Base-by-base conservation (phyloP, 2,888 invertebrate species). In the Chloromyia formosa region DNA sequence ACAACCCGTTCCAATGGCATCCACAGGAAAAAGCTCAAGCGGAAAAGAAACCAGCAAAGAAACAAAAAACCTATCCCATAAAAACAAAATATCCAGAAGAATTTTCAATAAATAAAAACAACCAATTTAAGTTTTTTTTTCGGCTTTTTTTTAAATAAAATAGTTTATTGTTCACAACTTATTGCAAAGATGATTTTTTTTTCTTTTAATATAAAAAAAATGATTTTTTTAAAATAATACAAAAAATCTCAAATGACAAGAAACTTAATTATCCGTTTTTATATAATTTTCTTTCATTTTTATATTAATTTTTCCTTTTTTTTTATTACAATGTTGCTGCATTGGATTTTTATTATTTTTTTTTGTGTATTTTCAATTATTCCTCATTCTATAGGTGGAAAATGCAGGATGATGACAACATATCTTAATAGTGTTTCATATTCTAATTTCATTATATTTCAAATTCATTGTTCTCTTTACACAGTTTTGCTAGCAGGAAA, bases 131-230 rank as follows among this genome's bases (percentile, higher is more conserved):
- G 49, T 66, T 72, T 69, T 69, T 74, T 56, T 74, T 66, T n/a
- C 22, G 16, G 2, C 42, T 56, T 73, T 74, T 75, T 75, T 75
- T 75, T 76, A 77, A 77, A 77, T 76, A 75, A 77, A 76, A 76
- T 75, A 75, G 74, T 77, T 77, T 75, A 74, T 77, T 77, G 76
- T 77, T 76, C 76, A 76, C 76, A 76, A 77, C 75, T 77, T 76
- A 76, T 77, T 77, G 75, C 76, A 76, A 76, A 77, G 74, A 76
- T 73, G 60, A 74, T 60, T 60, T 74, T 76, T n/a, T 71, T 74
- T 64, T 54, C 66, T 75, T 42, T 64, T 76, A 75, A 69, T 49
- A 74, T 73, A 77, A 62, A 77, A 77, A 75, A 76, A 73, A 76
- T 74, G 66, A 76, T 62, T 60, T 62, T 27, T 61, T 49, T 68